phyloP scores from a whole-genome alignment of 2,888 invertebrate genomes.

The Torymus auratus region DNA sequence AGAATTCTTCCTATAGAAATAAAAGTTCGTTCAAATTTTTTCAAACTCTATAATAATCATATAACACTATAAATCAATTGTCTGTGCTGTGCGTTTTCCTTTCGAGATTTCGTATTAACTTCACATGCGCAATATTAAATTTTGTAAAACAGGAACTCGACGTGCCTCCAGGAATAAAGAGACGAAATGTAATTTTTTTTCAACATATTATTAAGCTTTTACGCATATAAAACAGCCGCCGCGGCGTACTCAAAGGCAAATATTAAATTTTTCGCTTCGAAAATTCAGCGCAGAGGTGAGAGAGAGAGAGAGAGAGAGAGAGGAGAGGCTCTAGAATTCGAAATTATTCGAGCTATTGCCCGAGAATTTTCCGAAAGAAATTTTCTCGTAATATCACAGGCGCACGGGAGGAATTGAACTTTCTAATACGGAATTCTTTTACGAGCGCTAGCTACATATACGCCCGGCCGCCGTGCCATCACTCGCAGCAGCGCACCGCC shows the following conservation, averaged over 20 bases:
- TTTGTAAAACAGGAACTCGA: no score
- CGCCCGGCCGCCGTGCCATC: not conserved
- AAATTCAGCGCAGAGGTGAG: not conserved
- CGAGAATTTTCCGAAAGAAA: constrained; percentile 26
- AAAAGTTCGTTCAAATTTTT: no score
- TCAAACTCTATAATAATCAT: no score
- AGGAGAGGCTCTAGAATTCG: not conserved
- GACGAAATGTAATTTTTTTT: constrained; percentile 2
- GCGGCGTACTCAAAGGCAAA: not conserved
- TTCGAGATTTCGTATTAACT: no score
- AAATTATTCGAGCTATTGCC: constrained; percentile 27
- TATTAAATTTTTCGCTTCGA: constrained; percentile 28
- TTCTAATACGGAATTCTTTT: constrained; percentile 51
- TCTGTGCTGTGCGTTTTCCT: no score
- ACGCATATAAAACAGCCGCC: no score
- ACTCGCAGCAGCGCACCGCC: not conserved
- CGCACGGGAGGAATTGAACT: constrained; percentile 14
- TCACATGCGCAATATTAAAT: no score
- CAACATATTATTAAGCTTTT: no score
- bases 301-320: no score
- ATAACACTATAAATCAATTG: no score
- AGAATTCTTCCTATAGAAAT: no score
- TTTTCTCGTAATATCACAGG: not conserved
- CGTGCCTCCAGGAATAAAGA: no score
- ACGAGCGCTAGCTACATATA: not conserved